Conservation (phyloP, 2,888 invertebrate species). For the Nebria salina region DNA sequence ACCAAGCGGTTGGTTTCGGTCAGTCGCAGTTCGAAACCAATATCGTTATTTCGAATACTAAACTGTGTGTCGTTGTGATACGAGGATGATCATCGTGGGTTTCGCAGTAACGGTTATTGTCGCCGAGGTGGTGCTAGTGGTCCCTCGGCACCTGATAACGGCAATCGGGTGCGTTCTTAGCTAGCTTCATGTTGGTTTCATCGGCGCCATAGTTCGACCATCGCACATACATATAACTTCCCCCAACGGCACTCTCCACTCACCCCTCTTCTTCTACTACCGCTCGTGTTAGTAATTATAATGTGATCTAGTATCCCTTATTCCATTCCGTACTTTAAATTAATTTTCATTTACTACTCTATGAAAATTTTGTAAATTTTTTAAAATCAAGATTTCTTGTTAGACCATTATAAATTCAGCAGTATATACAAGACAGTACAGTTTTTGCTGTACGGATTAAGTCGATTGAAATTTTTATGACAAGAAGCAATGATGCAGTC, state of each 20-base stretch:
- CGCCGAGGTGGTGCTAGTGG: slow-evolving; percentile 32
- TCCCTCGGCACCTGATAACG: slow-evolving; percentile 42
- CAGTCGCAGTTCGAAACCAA: neutral
- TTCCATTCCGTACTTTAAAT: neutral
- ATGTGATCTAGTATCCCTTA: slow-evolving; percentile 10
- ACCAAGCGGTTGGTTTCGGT: neutral
- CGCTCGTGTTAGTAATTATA: slow-evolving; percentile 8
- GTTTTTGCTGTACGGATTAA: slow-evolving; percentile 37
- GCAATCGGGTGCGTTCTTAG: slow-evolving; percentile 19
- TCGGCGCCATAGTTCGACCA: neutral
- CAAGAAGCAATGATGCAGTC: slow-evolving; percentile 48
- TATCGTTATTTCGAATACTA: neutral
- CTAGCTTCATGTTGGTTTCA: neutral
- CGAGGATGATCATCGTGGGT: neutral
- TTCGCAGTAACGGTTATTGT: slow-evolving; percentile 36
- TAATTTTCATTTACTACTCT: neutral
- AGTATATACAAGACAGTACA: neutral
- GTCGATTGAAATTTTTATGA: slow-evolving; percentile 55
- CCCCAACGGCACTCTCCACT: neutral
- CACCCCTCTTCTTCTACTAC: neutral
- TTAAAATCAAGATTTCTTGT: too few species aligned
- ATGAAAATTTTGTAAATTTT: too few species aligned
- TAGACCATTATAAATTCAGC: too few species aligned
- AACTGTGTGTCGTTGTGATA: neutral
- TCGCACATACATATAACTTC: neutral